Conservation (phyloP, 2,113 vertebrate species). For the Coreoperca whiteheadi region DNA sequence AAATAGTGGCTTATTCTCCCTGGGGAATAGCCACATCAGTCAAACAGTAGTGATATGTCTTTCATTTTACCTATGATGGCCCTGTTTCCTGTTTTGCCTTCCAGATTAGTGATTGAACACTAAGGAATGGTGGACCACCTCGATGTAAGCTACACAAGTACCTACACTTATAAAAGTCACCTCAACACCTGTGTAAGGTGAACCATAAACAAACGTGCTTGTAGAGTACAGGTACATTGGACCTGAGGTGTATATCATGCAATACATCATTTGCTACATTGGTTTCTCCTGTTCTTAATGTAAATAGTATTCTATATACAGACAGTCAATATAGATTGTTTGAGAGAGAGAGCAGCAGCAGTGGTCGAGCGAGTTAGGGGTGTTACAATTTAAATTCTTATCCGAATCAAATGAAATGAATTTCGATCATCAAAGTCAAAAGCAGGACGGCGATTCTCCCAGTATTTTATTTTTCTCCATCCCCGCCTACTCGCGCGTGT, state of each 20-base stretch:
- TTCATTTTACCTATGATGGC: slow-evolving; percentile 80
- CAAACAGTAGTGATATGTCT: slow-evolving; percentile 78
- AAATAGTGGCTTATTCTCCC: slow-evolving; percentile 81
- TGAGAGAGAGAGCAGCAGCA: too few species aligned
- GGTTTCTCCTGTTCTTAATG: slow-evolving; percentile 10
- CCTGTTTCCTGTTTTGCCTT: slow-evolving; percentile 78
- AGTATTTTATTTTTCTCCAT: too few species aligned
- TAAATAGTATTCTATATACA: neutral
- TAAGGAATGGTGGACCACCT: slow-evolving; percentile 72
- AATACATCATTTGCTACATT: neutral
- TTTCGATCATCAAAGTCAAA: too few species aligned
- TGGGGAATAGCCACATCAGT: slow-evolving; percentile 81
- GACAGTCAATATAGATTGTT: neutral
- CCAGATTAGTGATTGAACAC: slow-evolving; percentile 82
- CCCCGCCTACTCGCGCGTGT: too few species aligned
- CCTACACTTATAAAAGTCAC: slow-evolving; percentile 64
- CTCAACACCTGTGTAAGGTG: slow-evolving; percentile 42
- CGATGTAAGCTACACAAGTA: slow-evolving; percentile 63
- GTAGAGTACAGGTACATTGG: slow-evolving; percentile 2
- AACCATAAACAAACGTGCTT: slow-evolving; percentile 34
- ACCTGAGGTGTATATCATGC: neutral
- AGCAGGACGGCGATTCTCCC: too few species aligned
- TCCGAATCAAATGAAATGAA: too few species aligned
- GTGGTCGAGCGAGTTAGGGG: too few species aligned
- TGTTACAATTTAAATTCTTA: too few species aligned